Conservation (phyloP, 2,113 vertebrate genomes). For the Chitala chitala region DNA sequence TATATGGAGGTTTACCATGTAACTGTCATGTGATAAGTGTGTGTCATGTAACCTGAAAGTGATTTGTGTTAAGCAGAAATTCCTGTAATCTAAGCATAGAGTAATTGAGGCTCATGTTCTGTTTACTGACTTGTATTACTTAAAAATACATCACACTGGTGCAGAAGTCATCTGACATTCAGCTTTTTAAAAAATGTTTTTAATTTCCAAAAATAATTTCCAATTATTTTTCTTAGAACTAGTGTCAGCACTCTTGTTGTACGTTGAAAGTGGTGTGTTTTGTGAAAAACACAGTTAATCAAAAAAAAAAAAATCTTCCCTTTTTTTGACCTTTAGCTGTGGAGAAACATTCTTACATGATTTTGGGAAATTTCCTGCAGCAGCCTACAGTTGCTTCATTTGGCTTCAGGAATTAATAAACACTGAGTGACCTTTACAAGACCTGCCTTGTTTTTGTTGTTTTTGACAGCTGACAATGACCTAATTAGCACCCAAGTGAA, state of each 20-base stretch:
- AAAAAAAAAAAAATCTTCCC: background rate
- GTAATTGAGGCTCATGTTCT: too few relatives aligned
- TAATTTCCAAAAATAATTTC: too few relatives aligned
- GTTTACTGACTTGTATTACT: too few relatives aligned
- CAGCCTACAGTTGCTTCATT: background rate
- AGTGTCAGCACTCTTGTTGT: background rate
- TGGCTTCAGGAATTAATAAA: constrained; percentile 9
- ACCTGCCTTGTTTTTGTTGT: background rate
- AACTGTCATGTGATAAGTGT: too few relatives aligned
- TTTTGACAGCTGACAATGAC: constrained; percentile 14
- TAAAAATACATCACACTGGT: too few relatives aligned
- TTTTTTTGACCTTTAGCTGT: background rate
- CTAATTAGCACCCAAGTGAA: constrained; percentile 20
- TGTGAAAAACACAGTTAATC: background rate
- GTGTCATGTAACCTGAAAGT: too few relatives aligned
- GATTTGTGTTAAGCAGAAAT: too few relatives aligned
- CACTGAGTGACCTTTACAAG: constrained; percentile 1
- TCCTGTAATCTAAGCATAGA: too few relatives aligned
- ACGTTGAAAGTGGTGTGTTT: background rate
- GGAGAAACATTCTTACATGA: background rate
- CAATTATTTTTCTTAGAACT: background rate
- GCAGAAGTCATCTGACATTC: too few relatives aligned
- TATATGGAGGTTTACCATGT: too few relatives aligned
- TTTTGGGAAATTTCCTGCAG: background rate
- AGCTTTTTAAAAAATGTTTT: too few relatives aligned